Percentiles rank a stretch among this genome's conserved stretches.
Conservation (phyloP, 2,888 invertebrate genomes). For the Corythucha ciliata region DNA sequence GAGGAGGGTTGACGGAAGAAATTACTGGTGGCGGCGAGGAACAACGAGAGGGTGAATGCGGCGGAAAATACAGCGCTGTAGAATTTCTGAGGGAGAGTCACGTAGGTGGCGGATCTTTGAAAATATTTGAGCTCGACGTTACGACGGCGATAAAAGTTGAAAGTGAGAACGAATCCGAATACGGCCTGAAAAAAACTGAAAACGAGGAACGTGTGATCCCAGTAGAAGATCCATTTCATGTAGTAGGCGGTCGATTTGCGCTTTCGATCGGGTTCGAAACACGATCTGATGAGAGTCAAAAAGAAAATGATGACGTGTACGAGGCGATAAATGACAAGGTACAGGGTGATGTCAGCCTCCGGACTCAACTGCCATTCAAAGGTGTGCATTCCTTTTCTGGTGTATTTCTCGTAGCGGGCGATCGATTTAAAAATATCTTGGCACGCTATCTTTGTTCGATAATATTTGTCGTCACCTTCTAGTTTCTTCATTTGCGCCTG, state of each 20-base stretch:
- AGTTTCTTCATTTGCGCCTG: too few species aligned
- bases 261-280: background rate
- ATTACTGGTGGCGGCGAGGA: slow-evolving; percentile 5
- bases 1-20: background rate
- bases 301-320: slow-evolving; percentile 8
- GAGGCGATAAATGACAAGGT: slow-evolving; percentile 1
- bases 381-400: slow-evolving; percentile 11
- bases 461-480: too few species aligned
- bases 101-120: slow-evolving; percentile 8
- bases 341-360: background rate
- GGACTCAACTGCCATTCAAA: slow-evolving; percentile 6
- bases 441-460: too few species aligned
- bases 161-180: slow-evolving; percentile 10
- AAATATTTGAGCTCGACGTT: background rate
- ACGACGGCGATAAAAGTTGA: background rate
- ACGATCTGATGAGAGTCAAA: background rate
- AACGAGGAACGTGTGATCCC: slow-evolving; percentile 11
- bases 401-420: too few species aligned
- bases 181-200: slow-evolving; percentile 15
- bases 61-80: slow-evolving; percentile 8
- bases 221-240: slow-evolving; percentile 17
- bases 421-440: too few species aligned
- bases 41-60: slow-evolving; percentile 8
- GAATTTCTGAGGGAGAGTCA: slow-evolving; percentile 3
- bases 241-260: background rate